Conservation (phyloP, 2,888 invertebrate genomes). For the Papilio elwesi region DNA sequence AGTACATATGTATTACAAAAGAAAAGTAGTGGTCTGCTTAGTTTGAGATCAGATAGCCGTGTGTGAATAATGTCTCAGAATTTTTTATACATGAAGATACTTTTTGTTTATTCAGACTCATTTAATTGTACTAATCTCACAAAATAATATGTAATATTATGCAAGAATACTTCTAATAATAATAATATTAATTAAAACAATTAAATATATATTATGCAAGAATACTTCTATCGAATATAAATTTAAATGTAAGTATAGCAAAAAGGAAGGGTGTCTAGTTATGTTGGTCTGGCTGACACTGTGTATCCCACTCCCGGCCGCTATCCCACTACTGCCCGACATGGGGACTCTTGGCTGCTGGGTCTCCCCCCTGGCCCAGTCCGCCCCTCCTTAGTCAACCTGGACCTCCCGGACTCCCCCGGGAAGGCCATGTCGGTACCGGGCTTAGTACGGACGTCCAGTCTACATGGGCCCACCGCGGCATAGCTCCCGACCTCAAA, state of each 20-base stretch:
- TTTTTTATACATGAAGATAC: no score
- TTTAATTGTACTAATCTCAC: no score
- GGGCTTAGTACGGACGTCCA: slow-evolving; percentile 96
- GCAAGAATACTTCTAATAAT: no score
- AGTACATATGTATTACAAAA: no score
- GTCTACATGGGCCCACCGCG: slow-evolving; percentile 54
- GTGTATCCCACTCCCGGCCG: slow-evolving; percentile 96
- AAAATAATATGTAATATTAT: no score
- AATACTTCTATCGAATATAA: no score
- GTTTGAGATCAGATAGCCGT: no score
- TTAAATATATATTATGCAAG: no score
- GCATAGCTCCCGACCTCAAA: slow-evolving; percentile 87
- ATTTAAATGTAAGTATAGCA: not conserved
- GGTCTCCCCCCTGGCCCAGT: slow-evolving; percentile 99
- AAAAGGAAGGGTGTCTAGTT: slow-evolving; percentile 71
- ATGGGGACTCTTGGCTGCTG: slow-evolving; percentile 99
- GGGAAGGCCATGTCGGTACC: slow-evolving; percentile 96
- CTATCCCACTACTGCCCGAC: slow-evolving; percentile 95
- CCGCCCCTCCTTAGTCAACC: slow-evolving; percentile 92
- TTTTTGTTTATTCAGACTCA: no score
- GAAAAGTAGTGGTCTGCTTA: no score
- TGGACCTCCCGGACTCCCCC: slow-evolving; percentile 84
- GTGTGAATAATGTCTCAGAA: no score
- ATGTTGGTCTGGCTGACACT: slow-evolving; percentile 88
- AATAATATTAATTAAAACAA: no score